A percentile compares a stretch with the other conserved stretches of the same genome.
These are phyloP conservation scores for Cryptoblepharus egeriae DNA, from an alignment of 2,797 vertebrate genomes.

Conservation along the genomic window DNA sequence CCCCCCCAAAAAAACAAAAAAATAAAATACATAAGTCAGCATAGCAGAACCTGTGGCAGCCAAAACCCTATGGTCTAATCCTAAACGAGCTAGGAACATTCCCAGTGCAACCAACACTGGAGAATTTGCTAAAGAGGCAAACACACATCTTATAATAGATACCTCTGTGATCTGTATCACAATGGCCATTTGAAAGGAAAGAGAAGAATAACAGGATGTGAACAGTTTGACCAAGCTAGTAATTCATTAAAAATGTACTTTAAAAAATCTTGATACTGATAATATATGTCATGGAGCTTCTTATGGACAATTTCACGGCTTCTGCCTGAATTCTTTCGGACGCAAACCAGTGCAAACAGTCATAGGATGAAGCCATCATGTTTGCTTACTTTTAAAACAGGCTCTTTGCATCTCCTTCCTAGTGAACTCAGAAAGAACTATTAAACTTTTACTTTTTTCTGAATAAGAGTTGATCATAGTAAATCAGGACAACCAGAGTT, in stretches of 20 bases:
- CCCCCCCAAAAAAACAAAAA: too few species aligned
- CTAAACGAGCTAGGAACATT: slow-evolving; percentile 68
- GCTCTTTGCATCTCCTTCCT: background rate
- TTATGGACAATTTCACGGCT: background rate
- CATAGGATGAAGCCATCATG: background rate
- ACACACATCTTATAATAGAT: slow-evolving; percentile 71
- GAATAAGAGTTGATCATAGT: background rate
- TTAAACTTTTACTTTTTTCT: background rate
- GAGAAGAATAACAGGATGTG: background rate
- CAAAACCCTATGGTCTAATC: slow-evolving; percentile 72
- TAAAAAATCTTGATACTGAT: background rate
- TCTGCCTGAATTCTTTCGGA: background rate
- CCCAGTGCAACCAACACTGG: slow-evolving; percentile 65
- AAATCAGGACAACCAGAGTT: background rate
- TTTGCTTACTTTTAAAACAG: background rate
- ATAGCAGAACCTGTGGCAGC: slow-evolving; percentile 64
- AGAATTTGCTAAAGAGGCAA: slow-evolving; percentile 73
- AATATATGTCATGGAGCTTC: background rate
- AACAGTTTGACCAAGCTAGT: background rate
- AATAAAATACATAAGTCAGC: slow-evolving; percentile 57
- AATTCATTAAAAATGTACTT: slow-evolving; percentile 15
- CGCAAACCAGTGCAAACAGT: background rate
- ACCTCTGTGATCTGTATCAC: slow-evolving; percentile 53
- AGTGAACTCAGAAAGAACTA: background rate
- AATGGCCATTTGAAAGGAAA: slow-evolving; percentile 42